Evolutionary conservation across 2,797 vertebrate genomes (phyloP), one percentile per base, ranked within the genome.

Genomic region (Nyctibius grandis): DNA sequence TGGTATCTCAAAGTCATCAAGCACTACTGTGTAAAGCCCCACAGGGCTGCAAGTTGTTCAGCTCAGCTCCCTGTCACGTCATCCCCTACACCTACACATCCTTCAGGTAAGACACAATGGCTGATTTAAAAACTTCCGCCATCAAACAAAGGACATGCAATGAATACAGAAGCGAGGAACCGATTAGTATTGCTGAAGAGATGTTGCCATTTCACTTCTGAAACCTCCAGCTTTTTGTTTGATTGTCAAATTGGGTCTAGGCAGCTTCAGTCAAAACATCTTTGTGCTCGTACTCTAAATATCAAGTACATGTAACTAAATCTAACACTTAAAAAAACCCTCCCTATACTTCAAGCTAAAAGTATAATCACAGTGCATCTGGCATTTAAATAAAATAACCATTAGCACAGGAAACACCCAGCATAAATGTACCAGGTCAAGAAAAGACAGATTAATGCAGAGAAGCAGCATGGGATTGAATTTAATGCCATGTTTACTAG

Each of bases 401-500:
- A 79, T 94, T 93, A 81, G 61, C 85, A 93, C 31, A 85, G 59
- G 78, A 94, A 91, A 88, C 65, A 81, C 59, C 81, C 51, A 85
- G 59, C 34, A 77, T 73, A 84, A 75, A 91, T 87, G 36, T 60
- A 72, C 20, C 42, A 81, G 83, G 60, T 88, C 72, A 94, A 87
- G 61, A 88, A 91, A 82, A 82, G 54, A 83, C 53, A 91, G 68
- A 91, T 10, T 9, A 96, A 84, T 45, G 63, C 34, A 87, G 47
- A 78, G 65, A 76, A 73, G 40, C 84, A 92, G 90, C 86, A 85
- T 89, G 94, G 57, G 48, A 83, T 12, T 69, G 18, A 63, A 89
- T 84, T 97, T 88, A 95, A 94, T 83, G 31, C 44, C 69, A 80
- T 91, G 74, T 93, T 96, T 97, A 89, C 57, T 28, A 93, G 72